A percentile compares a stretch with the other conserved stretches of the same genome.
These are phyloP conservation scores for Proterorhinus semilunaris DNA, from an alignment of 2,113 vertebrate species.

Conservation along the genomic window DNA sequence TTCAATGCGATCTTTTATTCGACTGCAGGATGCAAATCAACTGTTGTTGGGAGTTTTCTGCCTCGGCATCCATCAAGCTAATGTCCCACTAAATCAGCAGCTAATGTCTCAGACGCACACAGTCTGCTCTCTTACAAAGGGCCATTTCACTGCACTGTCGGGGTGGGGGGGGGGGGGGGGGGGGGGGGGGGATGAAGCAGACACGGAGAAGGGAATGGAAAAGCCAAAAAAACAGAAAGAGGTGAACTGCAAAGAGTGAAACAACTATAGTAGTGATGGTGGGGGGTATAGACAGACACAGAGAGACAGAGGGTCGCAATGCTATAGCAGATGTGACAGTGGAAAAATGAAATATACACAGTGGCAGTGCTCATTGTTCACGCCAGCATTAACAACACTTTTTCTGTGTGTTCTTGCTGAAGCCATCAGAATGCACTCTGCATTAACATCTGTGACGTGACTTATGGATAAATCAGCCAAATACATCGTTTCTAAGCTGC, in stretches of 20 bases:
- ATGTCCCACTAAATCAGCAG: conserved; percentile 76
- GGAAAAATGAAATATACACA: conserved; percentile 15
- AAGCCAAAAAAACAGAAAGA: conserved; percentile 9
- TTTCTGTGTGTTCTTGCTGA: conserved; percentile 28
- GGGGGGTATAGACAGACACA: conserved; percentile 3
- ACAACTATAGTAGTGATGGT: background rate
- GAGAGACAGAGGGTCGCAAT: conserved; percentile 1
- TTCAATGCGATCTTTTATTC: conserved; percentile 26
- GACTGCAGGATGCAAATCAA: conserved; percentile 67
- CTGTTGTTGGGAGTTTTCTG: conserved; percentile 63
- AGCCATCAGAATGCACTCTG: conserved; percentile 14
- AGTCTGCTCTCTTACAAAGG: conserved; percentile 62
- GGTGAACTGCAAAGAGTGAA: conserved; percentile 27
- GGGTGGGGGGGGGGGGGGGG: conserved; percentile 25
- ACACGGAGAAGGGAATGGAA: conserved; percentile 43
- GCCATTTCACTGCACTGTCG: conserved; percentile 62
- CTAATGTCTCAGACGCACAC: conserved; percentile 69
- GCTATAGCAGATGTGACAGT: conserved; percentile 9
- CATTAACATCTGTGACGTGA: conserved; percentile 24
- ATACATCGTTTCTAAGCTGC: background rate
- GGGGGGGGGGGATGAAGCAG: conserved; percentile 39
- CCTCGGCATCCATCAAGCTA: conserved; percentile 71
- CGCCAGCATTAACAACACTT: conserved; percentile 17
- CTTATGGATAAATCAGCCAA: conserved; percentile 2
- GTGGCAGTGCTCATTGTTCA: conserved; percentile 10